Evolutionary conservation across 2,888 invertebrate genomes (phyloP).

Genomic region (Bruchidius siliquastri): DNA sequence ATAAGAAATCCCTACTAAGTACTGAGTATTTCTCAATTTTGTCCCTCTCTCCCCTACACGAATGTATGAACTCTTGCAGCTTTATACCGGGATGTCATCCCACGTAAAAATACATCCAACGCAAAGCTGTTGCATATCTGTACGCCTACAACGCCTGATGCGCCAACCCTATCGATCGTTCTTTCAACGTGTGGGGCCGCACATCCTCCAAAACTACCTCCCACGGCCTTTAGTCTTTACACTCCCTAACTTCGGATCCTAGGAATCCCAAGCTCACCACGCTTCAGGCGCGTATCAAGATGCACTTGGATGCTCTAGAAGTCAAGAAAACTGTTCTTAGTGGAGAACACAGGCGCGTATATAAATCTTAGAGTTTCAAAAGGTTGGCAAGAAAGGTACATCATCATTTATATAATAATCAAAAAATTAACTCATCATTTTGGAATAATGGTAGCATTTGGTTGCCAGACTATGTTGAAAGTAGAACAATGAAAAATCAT

Average conservation of each 20-base stretch:
- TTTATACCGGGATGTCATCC: neutral
- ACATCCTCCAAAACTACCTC: neutral
- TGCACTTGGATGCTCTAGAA: neutral
- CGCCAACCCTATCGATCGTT: neutral
- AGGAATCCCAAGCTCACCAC: neutral
- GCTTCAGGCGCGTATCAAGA: neutral
- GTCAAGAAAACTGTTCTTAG: neutral
- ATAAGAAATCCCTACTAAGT: no score
- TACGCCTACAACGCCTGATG: neutral
- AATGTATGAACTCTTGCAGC: no score
- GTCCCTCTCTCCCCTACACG: no score
- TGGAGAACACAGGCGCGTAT: neutral
- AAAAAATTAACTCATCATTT: no score
- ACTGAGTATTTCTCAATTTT: no score
- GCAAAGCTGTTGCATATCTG: neutral
- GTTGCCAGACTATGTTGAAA: no score
- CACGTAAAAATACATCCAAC: neutral
- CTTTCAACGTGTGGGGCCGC: neutral
- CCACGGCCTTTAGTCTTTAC: neutral
- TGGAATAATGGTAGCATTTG: no score
- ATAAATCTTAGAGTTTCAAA: no score
- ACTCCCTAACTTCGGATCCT: neutral
- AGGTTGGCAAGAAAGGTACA: no score
- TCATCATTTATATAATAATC: no score
- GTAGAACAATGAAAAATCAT: no score